phyloP scores from a whole-genome alignment of 2,888 invertebrate genomes.

The Pachydiplax longipennis region DNA sequence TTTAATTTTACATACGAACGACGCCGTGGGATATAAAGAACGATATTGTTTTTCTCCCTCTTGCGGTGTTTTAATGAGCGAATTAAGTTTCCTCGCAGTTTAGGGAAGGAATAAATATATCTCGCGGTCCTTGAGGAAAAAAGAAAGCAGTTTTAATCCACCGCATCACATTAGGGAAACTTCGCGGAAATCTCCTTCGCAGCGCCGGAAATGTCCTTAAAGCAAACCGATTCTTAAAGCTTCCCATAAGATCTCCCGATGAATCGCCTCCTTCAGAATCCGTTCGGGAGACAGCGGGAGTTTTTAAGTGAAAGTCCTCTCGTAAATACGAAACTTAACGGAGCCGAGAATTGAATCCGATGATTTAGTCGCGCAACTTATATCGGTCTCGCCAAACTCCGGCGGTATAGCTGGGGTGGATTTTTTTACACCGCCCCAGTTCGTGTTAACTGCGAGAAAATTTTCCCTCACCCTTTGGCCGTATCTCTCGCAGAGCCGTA shows the following conservation, averaged over 20 bases:
- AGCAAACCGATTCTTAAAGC: not conserved
- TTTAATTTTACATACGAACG: too few species aligned
- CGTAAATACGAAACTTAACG: not conserved
- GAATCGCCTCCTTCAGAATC: not conserved
- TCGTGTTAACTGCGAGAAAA: not conserved
- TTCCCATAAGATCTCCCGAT: not conserved
- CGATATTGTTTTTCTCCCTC: not conserved
- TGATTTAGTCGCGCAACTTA: not conserved
- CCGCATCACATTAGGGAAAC: not conserved
- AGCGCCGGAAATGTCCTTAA: not conserved
- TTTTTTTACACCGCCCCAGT: not conserved
- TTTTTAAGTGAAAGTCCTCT: not conserved
- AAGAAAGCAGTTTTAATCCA: not conserved
- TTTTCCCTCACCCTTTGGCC: not conserved
- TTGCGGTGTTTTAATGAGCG: not conserved
- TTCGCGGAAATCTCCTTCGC: too few species aligned
- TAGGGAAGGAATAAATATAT: not conserved
- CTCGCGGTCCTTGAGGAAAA: not conserved
- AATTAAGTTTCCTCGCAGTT: not conserved
- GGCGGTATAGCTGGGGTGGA: not conserved
- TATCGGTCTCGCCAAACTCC: not conserved
- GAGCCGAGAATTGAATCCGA: not conserved
- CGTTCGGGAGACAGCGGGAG: not conserved
- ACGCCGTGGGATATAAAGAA: not conserved
- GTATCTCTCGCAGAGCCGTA: not conserved